phyloP scores from a whole-genome alignment of 2,113 vertebrate genomes.

The Vulpes lagopus region DNA sequence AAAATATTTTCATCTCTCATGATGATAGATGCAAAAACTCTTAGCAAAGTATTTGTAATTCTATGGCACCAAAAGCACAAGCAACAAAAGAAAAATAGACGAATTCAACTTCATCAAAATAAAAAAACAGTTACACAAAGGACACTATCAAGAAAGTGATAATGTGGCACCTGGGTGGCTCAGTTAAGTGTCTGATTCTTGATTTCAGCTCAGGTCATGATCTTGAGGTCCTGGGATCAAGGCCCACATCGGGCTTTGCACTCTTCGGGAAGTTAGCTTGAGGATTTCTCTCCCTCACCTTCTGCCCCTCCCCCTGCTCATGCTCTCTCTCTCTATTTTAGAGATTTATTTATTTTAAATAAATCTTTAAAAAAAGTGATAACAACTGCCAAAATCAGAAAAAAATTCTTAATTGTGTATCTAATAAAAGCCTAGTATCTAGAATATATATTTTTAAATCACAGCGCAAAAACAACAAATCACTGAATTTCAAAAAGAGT shows the following conservation, averaged over 20 bases:
- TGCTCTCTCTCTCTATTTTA: not conserved
- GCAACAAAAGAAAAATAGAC: not conserved
- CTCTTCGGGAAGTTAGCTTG: not conserved
- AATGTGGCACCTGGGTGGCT: not conserved
- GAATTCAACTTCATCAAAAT: not conserved
- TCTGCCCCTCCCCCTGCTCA: not conserved
- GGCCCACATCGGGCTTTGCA: not conserved
- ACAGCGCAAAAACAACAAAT: not conserved
- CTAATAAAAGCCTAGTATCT: not conserved
- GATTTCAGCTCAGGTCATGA: not conserved
- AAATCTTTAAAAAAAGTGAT: not conserved
- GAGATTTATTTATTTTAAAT: not conserved
- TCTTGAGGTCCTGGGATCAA: not conserved
- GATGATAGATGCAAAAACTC: not conserved
- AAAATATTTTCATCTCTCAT: not conserved
- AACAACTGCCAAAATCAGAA: not conserved
- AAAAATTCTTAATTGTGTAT: not conserved
- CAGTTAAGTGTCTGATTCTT: not conserved
- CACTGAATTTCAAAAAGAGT: not conserved
- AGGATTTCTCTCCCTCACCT: not conserved
- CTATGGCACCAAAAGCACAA: not conserved
- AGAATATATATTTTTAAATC: not conserved
- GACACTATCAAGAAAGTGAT: not conserved
- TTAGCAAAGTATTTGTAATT: not conserved
- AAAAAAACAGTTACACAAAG: not conserved